Percentiles rank a stretch among this genome's conserved stretches.
Conservation (phyloP, 2,797 vertebrate species). For the Chromobotia macracanthus region DNA sequence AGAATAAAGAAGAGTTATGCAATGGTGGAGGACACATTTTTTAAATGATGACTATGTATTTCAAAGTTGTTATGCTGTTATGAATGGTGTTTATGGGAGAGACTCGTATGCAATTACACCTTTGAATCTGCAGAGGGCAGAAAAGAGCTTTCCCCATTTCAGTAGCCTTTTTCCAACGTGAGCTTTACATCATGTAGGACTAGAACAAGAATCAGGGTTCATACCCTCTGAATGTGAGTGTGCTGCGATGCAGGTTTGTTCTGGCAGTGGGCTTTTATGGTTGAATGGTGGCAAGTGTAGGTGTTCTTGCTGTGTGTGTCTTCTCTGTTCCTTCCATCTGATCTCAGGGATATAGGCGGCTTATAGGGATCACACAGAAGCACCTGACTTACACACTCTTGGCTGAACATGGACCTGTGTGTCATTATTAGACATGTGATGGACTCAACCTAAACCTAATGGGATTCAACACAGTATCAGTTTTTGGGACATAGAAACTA, state of each 20-base stretch:
- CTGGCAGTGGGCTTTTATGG: constrained; percentile 21
- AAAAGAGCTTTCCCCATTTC: constrained; percentile 9
- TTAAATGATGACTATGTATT: background rate
- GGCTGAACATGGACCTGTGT: constrained; percentile 18
- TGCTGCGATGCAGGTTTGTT: constrained; percentile 54
- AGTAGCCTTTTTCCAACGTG: background rate
- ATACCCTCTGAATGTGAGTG: constrained; percentile 18
- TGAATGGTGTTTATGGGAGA: background rate
- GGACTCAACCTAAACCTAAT: background rate
- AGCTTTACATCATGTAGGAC: constrained; percentile 25
- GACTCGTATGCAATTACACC: background rate
- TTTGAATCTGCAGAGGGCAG: constrained; percentile 44
- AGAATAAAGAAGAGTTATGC: background rate
- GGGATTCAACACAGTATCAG: background rate
- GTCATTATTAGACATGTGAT: background rate
- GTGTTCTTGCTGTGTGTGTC: constrained; percentile 20
- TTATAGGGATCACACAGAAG: constrained; percentile 48
- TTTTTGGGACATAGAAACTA: constrained; percentile 1
- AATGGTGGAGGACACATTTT: background rate
- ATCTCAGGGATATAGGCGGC: constrained; percentile 40
- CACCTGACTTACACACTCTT: constrained; percentile 48
- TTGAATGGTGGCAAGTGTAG: constrained; percentile 2
- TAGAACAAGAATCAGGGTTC: constrained; percentile 25
- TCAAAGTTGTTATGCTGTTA: background rate
- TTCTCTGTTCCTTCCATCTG: constrained; percentile 31